Evolutionary conservation across 2,888 invertebrate species (phyloP).

Genomic region (Brachyptera putata): DNA sequence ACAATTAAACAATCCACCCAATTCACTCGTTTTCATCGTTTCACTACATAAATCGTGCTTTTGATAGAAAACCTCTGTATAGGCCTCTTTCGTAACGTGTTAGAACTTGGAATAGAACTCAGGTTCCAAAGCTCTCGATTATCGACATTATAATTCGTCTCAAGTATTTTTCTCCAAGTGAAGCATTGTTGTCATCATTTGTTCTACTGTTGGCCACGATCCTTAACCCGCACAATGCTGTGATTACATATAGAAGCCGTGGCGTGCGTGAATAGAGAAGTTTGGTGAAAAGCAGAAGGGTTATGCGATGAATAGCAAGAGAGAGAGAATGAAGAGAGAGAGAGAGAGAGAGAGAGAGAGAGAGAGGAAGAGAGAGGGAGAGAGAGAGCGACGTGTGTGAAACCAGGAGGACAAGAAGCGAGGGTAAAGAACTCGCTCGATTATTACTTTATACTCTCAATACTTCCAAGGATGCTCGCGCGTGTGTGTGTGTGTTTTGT

Average conservation of each 20-base stretch:
- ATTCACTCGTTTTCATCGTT: too few species aligned
- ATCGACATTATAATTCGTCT: too few species aligned
- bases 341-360: background rate
- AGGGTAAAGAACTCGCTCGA: slow-evolving; percentile 6
- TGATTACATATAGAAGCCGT: slow-evolving; percentile 29
- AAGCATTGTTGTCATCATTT: too few species aligned
- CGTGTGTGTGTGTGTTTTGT: too few species aligned
- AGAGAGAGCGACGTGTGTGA: slow-evolving; percentile 4
- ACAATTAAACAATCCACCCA: too few species aligned
- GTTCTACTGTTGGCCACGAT: too few species aligned
- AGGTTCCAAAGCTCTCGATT: too few species aligned
- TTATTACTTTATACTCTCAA: slow-evolving; percentile 1
- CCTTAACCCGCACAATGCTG: slow-evolving; percentile 26
- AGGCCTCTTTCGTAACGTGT: too few species aligned
- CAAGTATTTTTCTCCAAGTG: too few species aligned
- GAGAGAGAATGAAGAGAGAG: background rate
- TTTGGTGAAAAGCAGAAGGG: background rate
- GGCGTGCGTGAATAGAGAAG: background rate
- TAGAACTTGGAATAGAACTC: too few species aligned
- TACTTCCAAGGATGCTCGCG: background rate
- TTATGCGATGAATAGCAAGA: slow-evolving; percentile 2
- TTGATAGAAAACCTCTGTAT: too few species aligned
- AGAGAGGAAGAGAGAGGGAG: background rate
- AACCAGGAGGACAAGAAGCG: slow-evolving; percentile 10
- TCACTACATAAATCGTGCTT: too few species aligned